A percentile compares a stretch with the other conserved stretches of the same genome.
These are phyloP conservation scores for Orthosia gothica DNA, from an alignment of 2,888 invertebrate genomes.

Conservation along the genomic window DNA sequence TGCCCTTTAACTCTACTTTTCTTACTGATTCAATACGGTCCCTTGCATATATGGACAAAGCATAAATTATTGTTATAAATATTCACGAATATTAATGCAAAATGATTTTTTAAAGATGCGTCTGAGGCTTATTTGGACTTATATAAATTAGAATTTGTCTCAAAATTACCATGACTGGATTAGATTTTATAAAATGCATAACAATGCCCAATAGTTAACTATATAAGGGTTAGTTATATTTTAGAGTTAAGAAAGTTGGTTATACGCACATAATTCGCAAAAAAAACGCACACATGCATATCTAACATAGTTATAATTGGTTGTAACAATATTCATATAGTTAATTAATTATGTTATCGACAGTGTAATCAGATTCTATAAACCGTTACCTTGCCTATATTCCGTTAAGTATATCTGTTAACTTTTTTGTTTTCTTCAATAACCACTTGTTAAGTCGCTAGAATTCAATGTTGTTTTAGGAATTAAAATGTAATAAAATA, in stretches of 20 bases:
- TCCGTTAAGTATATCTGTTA: slow-evolving; percentile 43
- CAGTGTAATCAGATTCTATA: slow-evolving; percentile 25
- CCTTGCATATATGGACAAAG: no score
- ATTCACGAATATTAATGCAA: slow-evolving; percentile 1
- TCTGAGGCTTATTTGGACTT: slow-evolving; percentile 40
- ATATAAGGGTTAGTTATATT: slow-evolving; percentile 13
- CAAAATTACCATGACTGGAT: neutral
- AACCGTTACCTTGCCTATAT: slow-evolving; percentile 39
- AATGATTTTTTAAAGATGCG: slow-evolving; percentile 17
- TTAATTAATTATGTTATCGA: slow-evolving; percentile 25
- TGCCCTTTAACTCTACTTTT: neutral
- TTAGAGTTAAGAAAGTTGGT: slow-evolving; percentile 20
- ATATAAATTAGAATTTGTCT: neutral
- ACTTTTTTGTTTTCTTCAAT: slow-evolving; percentile 42
- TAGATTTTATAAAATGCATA: neutral
- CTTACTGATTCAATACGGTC: neutral
- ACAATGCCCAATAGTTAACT: slow-evolving; percentile 43
- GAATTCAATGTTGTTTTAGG: slow-evolving; percentile 64
- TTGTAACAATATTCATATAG: slow-evolving; percentile 9
- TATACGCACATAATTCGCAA: slow-evolving; percentile 47
- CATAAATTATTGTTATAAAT: neutral
- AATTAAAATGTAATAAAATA: slow-evolving; percentile 22
- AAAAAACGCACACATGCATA: slow-evolving; percentile 42
- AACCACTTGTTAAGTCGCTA: slow-evolving; percentile 62
- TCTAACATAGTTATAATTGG: slow-evolving; percentile 41